Evolutionary conservation across 2,797 vertebrate genomes (phyloP).

Genomic region (Petrocephalus schoutedeni): DNA sequence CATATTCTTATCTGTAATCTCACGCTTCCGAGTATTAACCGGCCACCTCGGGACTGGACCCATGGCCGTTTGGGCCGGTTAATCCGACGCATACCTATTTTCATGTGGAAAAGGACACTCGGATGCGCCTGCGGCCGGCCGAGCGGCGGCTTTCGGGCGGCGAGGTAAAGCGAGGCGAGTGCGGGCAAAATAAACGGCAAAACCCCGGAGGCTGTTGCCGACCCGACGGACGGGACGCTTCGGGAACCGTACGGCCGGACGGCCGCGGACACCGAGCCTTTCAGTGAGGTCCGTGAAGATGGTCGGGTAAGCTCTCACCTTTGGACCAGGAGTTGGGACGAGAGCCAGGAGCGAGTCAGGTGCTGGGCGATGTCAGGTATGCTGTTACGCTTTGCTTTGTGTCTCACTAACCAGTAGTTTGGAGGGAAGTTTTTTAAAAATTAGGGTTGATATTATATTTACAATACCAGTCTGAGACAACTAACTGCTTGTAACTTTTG

Average conservation of each 20-base stretch:
- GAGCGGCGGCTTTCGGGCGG: slow-evolving; percentile 38
- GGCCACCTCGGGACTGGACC: too few relatives aligned
- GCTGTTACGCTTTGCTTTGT: background rate
- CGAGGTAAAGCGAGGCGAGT: background rate
- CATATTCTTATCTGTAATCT: background rate
- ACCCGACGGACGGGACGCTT: background rate
- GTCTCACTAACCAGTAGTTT: background rate
- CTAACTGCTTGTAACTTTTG: too few relatives aligned
- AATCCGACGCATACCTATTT: too few relatives aligned
- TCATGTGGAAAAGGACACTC: slow-evolving; percentile 28
- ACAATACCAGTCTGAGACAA: too few relatives aligned
- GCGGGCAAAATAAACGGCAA: background rate
- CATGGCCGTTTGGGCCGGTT: too few relatives aligned
- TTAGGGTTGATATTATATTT: too few relatives aligned
- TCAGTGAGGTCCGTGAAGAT: slow-evolving; percentile 43
- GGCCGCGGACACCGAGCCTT: slow-evolving; percentile 25
- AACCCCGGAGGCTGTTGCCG: background rate
- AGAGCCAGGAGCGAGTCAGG: background rate
- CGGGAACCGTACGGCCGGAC: slow-evolving; percentile 13
- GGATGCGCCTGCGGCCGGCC: slow-evolving; percentile 46
- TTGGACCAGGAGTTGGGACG: background rate
- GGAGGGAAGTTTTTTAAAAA: too few relatives aligned
- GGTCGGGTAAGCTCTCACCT: slow-evolving; percentile 35
- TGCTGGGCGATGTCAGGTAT: slow-evolving; percentile 29
- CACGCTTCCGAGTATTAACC: background rate